Evolutionary conservation across 2,888 invertebrate genomes (phyloP).

Genomic region (Andrena dorsata): DNA sequence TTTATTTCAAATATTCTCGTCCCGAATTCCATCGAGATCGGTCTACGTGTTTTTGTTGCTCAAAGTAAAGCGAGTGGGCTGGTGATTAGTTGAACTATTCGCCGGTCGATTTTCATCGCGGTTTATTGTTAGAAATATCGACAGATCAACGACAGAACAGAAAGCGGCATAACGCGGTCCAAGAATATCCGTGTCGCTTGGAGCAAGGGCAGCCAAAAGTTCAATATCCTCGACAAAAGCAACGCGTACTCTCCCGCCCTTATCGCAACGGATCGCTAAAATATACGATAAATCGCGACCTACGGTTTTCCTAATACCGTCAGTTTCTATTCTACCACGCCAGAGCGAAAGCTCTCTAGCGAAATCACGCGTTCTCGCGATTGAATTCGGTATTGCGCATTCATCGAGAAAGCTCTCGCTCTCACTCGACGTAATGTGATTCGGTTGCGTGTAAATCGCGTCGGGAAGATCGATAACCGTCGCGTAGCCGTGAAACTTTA

Average conservation of each 20-base stretch:
- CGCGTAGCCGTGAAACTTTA: conserved; percentile 31
- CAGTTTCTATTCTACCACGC: background rate
- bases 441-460: conserved; percentile 56
- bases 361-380: conserved; percentile 17
- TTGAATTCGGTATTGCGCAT: background rate
- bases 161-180: conserved; percentile 32
- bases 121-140: conserved; percentile 7
- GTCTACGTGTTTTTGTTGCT: background rate
- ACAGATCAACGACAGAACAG: background rate
- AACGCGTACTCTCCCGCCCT: background rate
- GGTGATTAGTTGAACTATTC: conserved; percentile 3
- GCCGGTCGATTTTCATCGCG: background rate
- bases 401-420: conserved; percentile 9
- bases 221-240: conserved; percentile 46
- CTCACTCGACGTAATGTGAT: conserved; percentile 30
- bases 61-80: background rate
- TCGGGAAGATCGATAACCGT: conserved; percentile 45
- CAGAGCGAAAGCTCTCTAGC: background rate
- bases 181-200: conserved; percentile 43
- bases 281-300: conserved; percentile 9
- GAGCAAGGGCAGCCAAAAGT: conserved; percentile 51
- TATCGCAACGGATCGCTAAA: background rate
- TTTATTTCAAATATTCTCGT: background rate
- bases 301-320: background rate
- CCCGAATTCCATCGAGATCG: background rate